Conservation (phyloP, 2,113 vertebrate genomes). For the Narcine bancroftii region DNA sequence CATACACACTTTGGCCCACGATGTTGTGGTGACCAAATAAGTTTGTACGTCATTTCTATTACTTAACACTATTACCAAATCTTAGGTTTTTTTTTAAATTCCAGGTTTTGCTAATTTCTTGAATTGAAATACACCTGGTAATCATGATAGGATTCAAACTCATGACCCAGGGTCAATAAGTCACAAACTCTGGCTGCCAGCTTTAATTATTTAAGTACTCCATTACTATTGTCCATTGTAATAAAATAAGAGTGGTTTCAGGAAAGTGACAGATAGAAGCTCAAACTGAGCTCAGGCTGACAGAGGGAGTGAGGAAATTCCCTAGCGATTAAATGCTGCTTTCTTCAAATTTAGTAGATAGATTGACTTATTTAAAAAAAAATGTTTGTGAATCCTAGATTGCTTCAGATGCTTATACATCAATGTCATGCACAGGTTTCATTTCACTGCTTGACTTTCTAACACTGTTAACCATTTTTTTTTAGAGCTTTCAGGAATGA, state of each 20-base stretch:
- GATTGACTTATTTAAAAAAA: neutral
- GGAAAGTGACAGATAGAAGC: neutral
- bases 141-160: too few species aligned
- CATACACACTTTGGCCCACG: too few species aligned
- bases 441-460: neutral
- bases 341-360: neutral
- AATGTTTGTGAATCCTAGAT: neutral
- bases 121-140: too few species aligned
- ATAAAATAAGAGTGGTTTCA: neutral
- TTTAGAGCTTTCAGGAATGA: neutral
- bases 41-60: too few species aligned
- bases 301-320: neutral
- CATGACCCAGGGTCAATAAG: too few species aligned
- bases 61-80: too few species aligned
- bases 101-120: too few species aligned
- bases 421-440: neutral
- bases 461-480: neutral
- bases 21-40: too few species aligned
- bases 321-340: neutral
- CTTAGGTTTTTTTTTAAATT: too few species aligned
- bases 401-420: neutral
- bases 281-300: neutral
- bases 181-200: too few species aligned
- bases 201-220: too few species aligned
- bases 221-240: too few species aligned